phyloP scores from a whole-genome alignment of 2,888 invertebrate genomes.

The Melieria picta region DNA sequence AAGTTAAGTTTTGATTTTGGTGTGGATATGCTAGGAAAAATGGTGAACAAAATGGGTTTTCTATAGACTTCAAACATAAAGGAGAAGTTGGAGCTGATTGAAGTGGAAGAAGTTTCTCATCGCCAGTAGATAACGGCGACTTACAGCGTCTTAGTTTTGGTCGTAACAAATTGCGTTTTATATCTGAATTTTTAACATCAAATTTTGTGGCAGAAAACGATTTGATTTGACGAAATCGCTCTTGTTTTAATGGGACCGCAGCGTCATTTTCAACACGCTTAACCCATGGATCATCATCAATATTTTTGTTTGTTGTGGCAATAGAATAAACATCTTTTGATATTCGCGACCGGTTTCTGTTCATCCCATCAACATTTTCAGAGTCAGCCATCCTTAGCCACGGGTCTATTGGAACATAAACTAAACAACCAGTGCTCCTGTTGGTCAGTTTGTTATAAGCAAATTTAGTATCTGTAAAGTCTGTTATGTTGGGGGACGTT shows the following conservation, averaged over 20 bases:
- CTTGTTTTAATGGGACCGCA: constrained; percentile 43
- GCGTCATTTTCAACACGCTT: constrained; percentile 45
- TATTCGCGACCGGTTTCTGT: background rate
- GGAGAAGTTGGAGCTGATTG: constrained; percentile 59
- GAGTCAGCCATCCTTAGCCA: constrained; percentile 61
- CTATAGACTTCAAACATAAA: constrained; percentile 48
- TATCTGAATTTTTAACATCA: constrained; percentile 43
- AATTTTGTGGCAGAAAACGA: constrained; percentile 53
- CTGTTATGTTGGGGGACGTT: constrained; percentile 62
- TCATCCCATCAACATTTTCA: constrained; percentile 29
- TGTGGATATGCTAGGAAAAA: constrained; percentile 40
- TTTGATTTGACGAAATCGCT: constrained; percentile 51
- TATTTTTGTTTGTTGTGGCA: background rate
- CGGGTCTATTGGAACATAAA: constrained; percentile 63
- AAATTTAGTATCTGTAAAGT: constrained; percentile 54
- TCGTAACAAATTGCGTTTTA: constrained; percentile 42
- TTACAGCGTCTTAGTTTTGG: constrained; percentile 54
- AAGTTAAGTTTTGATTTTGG: constrained; percentile 39
- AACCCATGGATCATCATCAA: constrained; percentile 57
- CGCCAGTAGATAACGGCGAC: constrained; percentile 48
- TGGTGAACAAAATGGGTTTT: constrained; percentile 47
- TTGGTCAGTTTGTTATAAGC: constrained; percentile 53
- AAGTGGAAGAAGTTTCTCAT: constrained; percentile 44
- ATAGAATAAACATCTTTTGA: background rate
- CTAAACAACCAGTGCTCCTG: constrained; percentile 61